Conservation (phyloP, 2,888 invertebrate genomes). For the Sisyra terminalis region DNA sequence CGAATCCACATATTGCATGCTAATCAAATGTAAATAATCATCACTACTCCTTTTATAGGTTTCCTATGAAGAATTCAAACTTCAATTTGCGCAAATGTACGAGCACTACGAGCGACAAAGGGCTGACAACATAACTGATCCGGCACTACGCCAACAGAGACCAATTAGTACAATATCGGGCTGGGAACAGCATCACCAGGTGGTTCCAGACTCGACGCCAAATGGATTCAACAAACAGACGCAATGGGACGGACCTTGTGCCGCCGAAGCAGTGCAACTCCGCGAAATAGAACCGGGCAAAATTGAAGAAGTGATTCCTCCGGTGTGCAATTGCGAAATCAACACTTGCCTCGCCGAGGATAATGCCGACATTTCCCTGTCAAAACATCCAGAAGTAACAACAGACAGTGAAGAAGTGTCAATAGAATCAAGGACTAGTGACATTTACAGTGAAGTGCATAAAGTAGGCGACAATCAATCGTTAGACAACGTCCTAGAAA, state of each 20-base stretch:
- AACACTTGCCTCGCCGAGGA: slow-evolving; percentile 27
- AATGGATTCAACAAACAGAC: slow-evolving; percentile 22
- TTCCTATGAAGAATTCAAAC: slow-evolving; percentile 94
- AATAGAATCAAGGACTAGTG: slow-evolving; percentile 34
- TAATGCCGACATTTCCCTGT: slow-evolving; percentile 13
- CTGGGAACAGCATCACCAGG: slow-evolving; percentile 56
- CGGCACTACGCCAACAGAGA: slow-evolving; percentile 76
- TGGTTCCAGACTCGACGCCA: slow-evolving; percentile 9
- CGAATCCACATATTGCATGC: too few species aligned
- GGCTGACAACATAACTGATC: slow-evolving; percentile 90
- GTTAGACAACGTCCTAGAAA: slow-evolving; percentile 21
- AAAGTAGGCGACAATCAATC: slow-evolving; percentile 27
- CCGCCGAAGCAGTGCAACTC: slow-evolving; percentile 13
- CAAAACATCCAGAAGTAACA: slow-evolving; percentile 12
- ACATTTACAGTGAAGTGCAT: slow-evolving; percentile 44
- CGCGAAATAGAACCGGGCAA: slow-evolving; percentile 20
- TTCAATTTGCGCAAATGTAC: slow-evolving; percentile 95
- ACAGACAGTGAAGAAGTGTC: slow-evolving; percentile 34
- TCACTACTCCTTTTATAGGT: slow-evolving; percentile 38
- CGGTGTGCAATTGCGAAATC: slow-evolving; percentile 27
- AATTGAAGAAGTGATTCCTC: slow-evolving; percentile 22
- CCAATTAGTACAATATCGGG: slow-evolving; percentile 95
- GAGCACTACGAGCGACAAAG: slow-evolving; percentile 89
- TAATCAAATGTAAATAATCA: too few species aligned
- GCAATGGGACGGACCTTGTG: slow-evolving; percentile 21